Conservation (phyloP, 2,797 vertebrate genomes). For the Acipenser ruthenus region DNA sequence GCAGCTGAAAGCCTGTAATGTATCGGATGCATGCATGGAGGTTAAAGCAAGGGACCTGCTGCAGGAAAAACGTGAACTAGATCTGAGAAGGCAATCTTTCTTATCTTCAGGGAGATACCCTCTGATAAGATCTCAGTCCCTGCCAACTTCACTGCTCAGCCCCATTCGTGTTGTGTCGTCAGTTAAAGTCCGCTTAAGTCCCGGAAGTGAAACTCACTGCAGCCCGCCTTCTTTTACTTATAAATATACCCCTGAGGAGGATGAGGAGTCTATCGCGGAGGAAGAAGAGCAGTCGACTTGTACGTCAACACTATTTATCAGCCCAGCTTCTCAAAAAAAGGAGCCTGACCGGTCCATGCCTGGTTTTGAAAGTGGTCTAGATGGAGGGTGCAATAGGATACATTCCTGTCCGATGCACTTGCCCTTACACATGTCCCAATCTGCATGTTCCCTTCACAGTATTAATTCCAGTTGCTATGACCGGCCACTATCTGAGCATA, state of each 20-base stretch:
- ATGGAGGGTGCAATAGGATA: constrained; percentile 25
- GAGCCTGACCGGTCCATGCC: constrained; percentile 19
- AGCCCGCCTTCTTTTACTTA: constrained; percentile 75
- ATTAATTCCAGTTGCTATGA: constrained; percentile 61
- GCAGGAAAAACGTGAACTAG: constrained; percentile 32
- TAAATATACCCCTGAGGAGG: constrained; percentile 54
- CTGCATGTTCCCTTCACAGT: constrained; percentile 66
- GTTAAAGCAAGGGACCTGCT: constrained; percentile 55
- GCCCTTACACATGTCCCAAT: constrained; percentile 51
- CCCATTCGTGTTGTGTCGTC: constrained; percentile 81
- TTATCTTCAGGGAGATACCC: constrained; percentile 47
- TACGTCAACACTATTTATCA: constrained; percentile 63
- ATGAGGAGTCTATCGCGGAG: constrained; percentile 30
- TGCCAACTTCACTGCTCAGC: constrained; percentile 68
- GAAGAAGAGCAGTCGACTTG: constrained; percentile 35
- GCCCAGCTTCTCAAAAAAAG: constrained; percentile 41
- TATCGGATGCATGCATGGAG: constrained; percentile 45
- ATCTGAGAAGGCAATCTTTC: no score
- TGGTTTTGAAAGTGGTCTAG: no score
- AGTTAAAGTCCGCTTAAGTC: constrained; percentile 75
- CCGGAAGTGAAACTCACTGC: constrained; percentile 62
- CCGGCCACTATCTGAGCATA: constrained; percentile 48
- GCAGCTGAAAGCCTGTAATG: constrained; percentile 36
- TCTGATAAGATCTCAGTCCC: constrained; percentile 76
- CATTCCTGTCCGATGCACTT: constrained; percentile 44